A percentile compares a stretch with the other conserved stretches of the same genome.
These are phyloP conservation scores for Heterohyrax brucei DNA, from an alignment of 2,797 vertebrate genomes.

Conservation along the genomic window DNA sequence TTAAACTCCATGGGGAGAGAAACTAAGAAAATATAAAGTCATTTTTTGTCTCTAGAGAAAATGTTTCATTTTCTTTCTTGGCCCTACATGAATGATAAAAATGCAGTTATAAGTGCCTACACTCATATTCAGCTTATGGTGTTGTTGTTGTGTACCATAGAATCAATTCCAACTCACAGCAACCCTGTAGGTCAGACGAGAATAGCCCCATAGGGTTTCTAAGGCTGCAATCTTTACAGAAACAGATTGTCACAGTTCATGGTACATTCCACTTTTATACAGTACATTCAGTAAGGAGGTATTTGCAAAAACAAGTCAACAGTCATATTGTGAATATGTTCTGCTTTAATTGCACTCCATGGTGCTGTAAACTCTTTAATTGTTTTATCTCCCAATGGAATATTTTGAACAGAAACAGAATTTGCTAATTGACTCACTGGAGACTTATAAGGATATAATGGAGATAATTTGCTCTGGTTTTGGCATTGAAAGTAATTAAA, in stretches of 20 bases:
- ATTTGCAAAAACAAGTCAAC: slow-evolving; percentile 64
- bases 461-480: slow-evolving; percentile 72
- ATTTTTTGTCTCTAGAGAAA: slow-evolving; percentile 58
- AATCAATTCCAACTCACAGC: too few species aligned
- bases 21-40: slow-evolving; percentile 60
- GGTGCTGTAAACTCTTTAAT: slow-evolving; percentile 70
- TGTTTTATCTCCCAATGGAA: slow-evolving; percentile 74
- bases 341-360: slow-evolving; percentile 62
- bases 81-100: slow-evolving; percentile 27
- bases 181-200: not conserved
- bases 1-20: slow-evolving; percentile 20
- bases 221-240: not conserved
- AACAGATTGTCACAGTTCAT: not conserved
- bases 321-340: slow-evolving; percentile 41
- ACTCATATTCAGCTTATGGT: not conserved
- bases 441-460: slow-evolving; percentile 71
- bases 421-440: slow-evolving; percentile 81
- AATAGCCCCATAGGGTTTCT: not conserved
- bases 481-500: slow-evolving; percentile 76
- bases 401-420: slow-evolving; percentile 78
- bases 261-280: not conserved
- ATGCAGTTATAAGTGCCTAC: not conserved
- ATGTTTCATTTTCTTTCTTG: slow-evolving; percentile 54
- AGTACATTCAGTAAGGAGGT: not conserved
- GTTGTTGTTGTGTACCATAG: not conserved